Conservation (phyloP, 2,113 vertebrate genomes). For the Pachycephala philippinensis region DNA sequence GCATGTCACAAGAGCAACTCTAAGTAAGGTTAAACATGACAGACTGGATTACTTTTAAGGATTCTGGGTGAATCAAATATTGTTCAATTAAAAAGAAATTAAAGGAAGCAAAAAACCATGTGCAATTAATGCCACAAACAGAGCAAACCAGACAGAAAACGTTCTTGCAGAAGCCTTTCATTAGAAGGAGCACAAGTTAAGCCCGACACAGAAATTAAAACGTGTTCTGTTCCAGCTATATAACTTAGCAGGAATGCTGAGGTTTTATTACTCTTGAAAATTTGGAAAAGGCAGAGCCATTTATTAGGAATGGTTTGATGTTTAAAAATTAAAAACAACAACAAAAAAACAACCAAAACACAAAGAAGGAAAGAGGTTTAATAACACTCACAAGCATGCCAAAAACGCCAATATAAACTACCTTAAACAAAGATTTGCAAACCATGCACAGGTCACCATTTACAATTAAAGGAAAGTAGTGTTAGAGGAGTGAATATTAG, state of each 20-base stretch:
- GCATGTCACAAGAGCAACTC: not conserved
- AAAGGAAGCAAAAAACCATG: not conserved
- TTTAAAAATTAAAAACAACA: not conserved
- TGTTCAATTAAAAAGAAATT: not conserved
- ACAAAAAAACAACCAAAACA: not conserved
- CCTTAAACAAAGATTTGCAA: not conserved
- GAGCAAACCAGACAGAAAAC: constrained; percentile 2
- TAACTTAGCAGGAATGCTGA: not conserved
- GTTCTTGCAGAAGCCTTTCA: not conserved
- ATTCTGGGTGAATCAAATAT: not conserved
- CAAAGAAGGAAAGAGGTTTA: not conserved
- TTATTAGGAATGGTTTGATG: not conserved
- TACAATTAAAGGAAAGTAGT: not conserved
- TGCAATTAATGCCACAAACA: not conserved
- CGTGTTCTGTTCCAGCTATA: not conserved
- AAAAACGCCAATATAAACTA: not conserved
- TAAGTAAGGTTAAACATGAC: not conserved
- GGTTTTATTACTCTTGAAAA: not conserved
- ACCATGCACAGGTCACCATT: not conserved
- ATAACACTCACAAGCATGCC: not conserved
- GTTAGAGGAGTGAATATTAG: not conserved
- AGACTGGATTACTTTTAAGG: not conserved
- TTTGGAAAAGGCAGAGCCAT: not conserved
- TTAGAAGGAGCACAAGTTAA: not conserved
- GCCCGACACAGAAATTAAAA: not conserved